A percentile compares a stretch with the other conserved stretches of the same genome.
These are phyloP conservation scores for Zenarchopterus dispar DNA, from an alignment of 2,797 vertebrate species.

Conservation along the genomic window DNA sequence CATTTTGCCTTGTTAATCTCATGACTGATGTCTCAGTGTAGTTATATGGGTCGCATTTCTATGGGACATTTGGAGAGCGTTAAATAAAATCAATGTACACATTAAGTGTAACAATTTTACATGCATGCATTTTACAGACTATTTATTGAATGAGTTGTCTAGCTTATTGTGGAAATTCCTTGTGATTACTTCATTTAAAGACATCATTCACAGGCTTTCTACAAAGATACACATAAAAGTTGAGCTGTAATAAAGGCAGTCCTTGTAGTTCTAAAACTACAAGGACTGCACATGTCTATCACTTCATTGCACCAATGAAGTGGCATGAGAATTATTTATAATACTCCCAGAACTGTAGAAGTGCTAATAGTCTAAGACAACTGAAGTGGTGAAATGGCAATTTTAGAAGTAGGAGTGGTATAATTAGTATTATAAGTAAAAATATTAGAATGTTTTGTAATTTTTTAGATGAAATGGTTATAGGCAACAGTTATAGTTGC, in stretches of 20 bases:
- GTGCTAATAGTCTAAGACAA: too few relatives aligned
- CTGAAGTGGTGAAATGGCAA: too few relatives aligned
- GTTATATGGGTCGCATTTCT: slow-evolving; percentile 5
- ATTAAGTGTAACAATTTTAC: not conserved
- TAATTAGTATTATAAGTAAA: too few relatives aligned
- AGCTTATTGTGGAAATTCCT: not conserved
- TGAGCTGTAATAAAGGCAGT: not conserved
- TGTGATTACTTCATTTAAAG: not conserved
- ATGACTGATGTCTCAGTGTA: slow-evolving; percentile 43
- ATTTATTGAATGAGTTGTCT: not conserved
- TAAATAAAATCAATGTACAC: slow-evolving; percentile 6
- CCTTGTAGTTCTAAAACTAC: too few relatives aligned
- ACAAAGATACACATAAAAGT: not conserved
- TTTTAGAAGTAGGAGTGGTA: too few relatives aligned
- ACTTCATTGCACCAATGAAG: too few relatives aligned
- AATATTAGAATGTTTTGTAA: too few relatives aligned
- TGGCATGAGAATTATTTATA: too few relatives aligned
- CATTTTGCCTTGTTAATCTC: slow-evolving; percentile 39
- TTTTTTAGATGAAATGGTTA: too few relatives aligned
- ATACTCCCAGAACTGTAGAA: too few relatives aligned
- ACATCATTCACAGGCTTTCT: not conserved
- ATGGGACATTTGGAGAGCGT: not conserved
- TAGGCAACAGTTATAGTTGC: too few relatives aligned
- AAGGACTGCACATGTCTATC: too few relatives aligned
- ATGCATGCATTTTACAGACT: not conserved